Conservation (phyloP, 2,797 vertebrate genomes). For the Acomys russatus region DNA sequence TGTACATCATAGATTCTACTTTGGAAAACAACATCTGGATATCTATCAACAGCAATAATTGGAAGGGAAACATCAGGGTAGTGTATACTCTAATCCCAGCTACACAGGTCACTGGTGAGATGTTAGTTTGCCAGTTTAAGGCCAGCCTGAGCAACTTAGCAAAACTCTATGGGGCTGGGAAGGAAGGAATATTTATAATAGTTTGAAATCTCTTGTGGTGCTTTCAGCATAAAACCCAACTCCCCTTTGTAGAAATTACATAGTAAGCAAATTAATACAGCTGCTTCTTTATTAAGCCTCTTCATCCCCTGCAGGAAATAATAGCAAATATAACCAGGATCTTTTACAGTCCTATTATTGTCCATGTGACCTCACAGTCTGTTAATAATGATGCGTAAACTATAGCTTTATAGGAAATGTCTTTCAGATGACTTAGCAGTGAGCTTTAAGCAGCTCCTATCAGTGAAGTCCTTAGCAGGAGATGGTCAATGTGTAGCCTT, state of each 20-base stretch:
- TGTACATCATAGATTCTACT: constrained; percentile 8
- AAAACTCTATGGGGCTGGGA: background rate
- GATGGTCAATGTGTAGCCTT: constrained; percentile 1
- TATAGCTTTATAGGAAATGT: constrained; percentile 51
- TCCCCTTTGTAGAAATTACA: constrained; percentile 21
- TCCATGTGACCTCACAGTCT: background rate
- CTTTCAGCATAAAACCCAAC: constrained; percentile 12
- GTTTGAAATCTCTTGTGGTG: constrained; percentile 40
- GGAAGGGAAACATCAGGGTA: background rate
- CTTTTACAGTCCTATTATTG: constrained; percentile 33
- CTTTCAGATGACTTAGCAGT: constrained; percentile 51
- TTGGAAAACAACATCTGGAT: constrained; percentile 56
- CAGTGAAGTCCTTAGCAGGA: background rate
- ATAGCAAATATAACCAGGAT: constrained; percentile 6
- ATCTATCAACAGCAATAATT: constrained; percentile 46
- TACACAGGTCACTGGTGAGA: background rate
- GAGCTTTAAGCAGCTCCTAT: constrained; percentile 55
- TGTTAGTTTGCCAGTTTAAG: background rate
- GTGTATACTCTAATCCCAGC: background rate
- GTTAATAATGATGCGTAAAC: constrained; percentile 56
- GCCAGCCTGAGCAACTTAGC: background rate
- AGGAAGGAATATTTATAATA: background rate
- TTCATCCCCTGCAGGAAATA: background rate
- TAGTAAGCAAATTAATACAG: constrained; percentile 57
- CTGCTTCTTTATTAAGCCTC: constrained; percentile 25